These are phyloP conservation scores for Mechanitis mazaeus DNA, from an alignment of 2,888 invertebrate species.

Conservation along the genomic window DNA sequence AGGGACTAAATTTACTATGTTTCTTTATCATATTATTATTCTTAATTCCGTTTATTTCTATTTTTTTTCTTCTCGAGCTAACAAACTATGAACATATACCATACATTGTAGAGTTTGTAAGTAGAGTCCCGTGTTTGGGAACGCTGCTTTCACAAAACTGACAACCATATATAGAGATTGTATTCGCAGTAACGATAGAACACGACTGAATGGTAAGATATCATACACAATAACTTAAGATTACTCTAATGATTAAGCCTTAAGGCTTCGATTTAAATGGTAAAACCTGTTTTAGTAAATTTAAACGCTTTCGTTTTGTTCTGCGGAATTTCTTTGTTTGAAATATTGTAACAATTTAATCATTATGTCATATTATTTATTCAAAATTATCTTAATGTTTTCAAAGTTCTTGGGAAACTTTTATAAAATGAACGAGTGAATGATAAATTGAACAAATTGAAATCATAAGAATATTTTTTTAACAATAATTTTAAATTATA, in stretches of 20 bases:
- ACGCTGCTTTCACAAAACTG: slow-evolving; percentile 22
- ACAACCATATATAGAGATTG: slow-evolving; percentile 20
- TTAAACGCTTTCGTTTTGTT: slow-evolving; percentile 44
- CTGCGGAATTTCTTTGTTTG: slow-evolving; percentile 13
- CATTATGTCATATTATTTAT: too few relatives aligned
- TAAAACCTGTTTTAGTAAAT: slow-evolving; percentile 43
- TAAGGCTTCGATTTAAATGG: slow-evolving; percentile 32
- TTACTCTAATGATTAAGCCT: slow-evolving; percentile 42
- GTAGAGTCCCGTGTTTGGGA: slow-evolving; percentile 6
- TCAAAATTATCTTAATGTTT: too few relatives aligned
- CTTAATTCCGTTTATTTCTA: too few relatives aligned
- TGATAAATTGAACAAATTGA: too few relatives aligned
- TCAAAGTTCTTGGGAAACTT: too few relatives aligned
- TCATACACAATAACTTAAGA: slow-evolving; percentile 56
- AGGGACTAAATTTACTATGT: too few relatives aligned
- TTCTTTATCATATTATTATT: too few relatives aligned
- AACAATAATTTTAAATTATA: too few relatives aligned
- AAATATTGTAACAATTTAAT: not conserved
- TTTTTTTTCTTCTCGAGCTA: too few relatives aligned
- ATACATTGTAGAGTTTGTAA: not conserved
- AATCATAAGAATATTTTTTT: too few relatives aligned
- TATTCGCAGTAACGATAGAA: slow-evolving; percentile 31
- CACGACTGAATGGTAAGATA: slow-evolving; percentile 40
- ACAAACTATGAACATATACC: too few relatives aligned
- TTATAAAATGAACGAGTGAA: too few relatives aligned